Evolutionary conservation across 2,888 invertebrate species (phyloP).

Genomic region (Eupithecia vulgata): DNA sequence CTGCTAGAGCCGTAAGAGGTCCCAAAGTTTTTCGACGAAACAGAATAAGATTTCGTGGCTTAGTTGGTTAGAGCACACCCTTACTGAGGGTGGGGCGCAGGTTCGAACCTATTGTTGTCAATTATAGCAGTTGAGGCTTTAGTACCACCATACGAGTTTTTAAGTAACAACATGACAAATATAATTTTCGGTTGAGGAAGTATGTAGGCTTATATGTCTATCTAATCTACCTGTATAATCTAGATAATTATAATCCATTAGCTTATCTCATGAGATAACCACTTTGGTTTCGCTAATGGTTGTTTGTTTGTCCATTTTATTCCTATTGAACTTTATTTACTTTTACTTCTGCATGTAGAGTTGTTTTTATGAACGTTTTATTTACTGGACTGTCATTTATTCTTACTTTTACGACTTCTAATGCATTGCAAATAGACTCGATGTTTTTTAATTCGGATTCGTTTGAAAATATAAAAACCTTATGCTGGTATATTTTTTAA

Average conservation of each 20-base stretch:
- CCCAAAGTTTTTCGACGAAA: no score
- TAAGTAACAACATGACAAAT: background rate
- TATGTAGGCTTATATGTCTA: background rate
- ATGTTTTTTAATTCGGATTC: background rate
- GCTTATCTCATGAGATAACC: conserved; percentile 17
- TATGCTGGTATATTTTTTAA: background rate
- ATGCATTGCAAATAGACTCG: background rate
- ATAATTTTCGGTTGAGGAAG: conserved; percentile 2
- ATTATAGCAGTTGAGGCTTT: background rate
- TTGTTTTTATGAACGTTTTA: background rate
- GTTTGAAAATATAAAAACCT: background rate
- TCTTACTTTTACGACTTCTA: background rate
- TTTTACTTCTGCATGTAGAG: background rate
- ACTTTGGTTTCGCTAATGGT: background rate
- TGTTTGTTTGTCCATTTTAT: conserved; percentile 9
- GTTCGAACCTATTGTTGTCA: no score
- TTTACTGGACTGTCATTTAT: background rate
- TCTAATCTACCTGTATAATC: conserved; percentile 11
- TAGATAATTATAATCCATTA: conserved; percentile 7
- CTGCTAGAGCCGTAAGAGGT: no score
- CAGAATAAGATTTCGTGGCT: no score
- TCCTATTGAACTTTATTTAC: background rate
- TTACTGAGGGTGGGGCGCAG: no score
- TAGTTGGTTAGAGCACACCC: no score
- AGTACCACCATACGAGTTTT: background rate